Evolutionary conservation across 2,113 vertebrate genomes (phyloP).

Genomic region (Myotis brandtii): DNA sequence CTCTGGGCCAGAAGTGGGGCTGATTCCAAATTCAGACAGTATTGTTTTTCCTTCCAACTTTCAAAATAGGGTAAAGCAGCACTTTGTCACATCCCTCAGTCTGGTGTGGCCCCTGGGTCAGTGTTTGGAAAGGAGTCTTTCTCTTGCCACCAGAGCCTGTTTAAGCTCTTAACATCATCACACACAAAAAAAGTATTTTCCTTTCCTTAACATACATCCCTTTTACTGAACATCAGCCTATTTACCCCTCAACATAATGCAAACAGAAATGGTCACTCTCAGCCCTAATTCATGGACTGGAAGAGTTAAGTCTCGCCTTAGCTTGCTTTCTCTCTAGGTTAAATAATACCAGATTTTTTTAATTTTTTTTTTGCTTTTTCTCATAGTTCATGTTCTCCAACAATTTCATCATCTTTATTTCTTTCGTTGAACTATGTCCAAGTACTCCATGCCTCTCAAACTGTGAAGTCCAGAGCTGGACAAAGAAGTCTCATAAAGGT

Average conservation of each 20-base stretch:
- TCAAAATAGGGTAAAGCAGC: neutral
- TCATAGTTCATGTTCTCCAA: slow-evolving; percentile 53
- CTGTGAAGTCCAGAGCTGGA: slow-evolving; percentile 30
- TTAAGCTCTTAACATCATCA: neutral
- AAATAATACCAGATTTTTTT: slow-evolving; percentile 35
- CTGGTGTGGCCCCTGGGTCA: neutral
- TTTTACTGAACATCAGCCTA: neutral
- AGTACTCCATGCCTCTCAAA: neutral
- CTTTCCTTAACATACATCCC: neutral
- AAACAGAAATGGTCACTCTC: neutral
- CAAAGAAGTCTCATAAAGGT: slow-evolving; percentile 61
- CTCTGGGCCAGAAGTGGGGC: neutral
- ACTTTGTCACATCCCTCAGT: neutral
- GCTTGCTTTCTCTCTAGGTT: neutral
- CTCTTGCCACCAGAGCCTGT: neutral
- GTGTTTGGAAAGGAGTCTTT: neutral
- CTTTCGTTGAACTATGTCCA: slow-evolving; percentile 68
- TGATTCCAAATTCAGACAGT: neutral
- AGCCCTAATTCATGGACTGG: neutral
- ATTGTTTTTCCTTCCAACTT: neutral
- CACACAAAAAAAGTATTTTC: neutral
- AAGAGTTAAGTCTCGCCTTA: slow-evolving; percentile 12
- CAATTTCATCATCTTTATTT: slow-evolving; percentile 69
- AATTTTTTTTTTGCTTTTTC: neutral
- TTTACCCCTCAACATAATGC: neutral